Evolutionary conservation across 2,888 invertebrate species (phyloP).

Genomic region (Cephus sareptanus): DNA sequence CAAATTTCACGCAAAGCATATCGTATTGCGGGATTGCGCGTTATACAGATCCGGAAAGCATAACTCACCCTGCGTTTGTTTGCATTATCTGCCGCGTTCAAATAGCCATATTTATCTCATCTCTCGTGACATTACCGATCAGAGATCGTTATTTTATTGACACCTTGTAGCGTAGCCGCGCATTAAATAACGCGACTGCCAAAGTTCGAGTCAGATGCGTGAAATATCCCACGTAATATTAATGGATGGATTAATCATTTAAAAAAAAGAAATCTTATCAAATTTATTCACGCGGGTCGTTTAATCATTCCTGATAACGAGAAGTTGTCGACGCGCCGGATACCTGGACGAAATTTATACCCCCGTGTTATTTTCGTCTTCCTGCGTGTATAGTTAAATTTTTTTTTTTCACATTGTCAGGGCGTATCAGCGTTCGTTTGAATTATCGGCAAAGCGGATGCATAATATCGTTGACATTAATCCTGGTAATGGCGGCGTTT

Average conservation of each 20-base stretch:
- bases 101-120: slow-evolving; percentile 62
- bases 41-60: slow-evolving; percentile 39
- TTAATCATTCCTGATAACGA: not conserved
- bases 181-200: slow-evolving; percentile 8
- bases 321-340: not conserved
- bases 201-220: not conserved
- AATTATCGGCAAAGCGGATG: slow-evolving; percentile 47
- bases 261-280: not conserved
- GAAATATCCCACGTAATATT: not conserved
- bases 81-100: slow-evolving; percentile 59
- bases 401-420: not conserved
- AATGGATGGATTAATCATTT: not conserved
- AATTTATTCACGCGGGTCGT: not conserved
- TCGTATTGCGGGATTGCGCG: slow-evolving; percentile 49
- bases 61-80: slow-evolving; percentile 60
- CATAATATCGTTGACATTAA: slow-evolving; percentile 52
- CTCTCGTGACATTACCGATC: slow-evolving; percentile 46
- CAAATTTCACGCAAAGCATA: slow-evolving; percentile 58
- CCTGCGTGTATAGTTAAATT: not conserved
- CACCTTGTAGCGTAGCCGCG: slow-evolving; percentile 27
- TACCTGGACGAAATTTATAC: not conserved
- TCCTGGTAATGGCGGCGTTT: slow-evolving; percentile 51
- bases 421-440: slow-evolving; percentile 36
- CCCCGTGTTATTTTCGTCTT: not conserved
- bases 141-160: slow-evolving; percentile 55